Base-by-base conservation (phyloP, 1,140 invertebrate species). In the Zaprionus ghesquierei region DNA sequence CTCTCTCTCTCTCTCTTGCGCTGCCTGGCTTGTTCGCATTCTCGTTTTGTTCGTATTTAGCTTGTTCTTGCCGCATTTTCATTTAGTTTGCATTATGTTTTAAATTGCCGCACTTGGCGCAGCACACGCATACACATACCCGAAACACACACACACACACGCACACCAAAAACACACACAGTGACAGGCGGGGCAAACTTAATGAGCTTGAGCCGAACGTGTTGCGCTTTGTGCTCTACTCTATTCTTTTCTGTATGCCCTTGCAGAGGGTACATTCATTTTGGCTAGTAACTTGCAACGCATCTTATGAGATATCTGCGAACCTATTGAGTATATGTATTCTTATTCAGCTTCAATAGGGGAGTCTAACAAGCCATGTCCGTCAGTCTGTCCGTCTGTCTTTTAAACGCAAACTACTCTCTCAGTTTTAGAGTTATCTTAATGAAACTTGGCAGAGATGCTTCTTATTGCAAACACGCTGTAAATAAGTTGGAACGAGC, bases 71-170 rank as follows among this genome's bases (percentile, higher is more conserved):
- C 66, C 72, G 86, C 73, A 90, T 77, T 90, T 87, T 86, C 86
- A 90, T 90, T 90, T 90, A 86, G 86, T 79, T 86, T 90, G 81
- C 86, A 90, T 90, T 90, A 86, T 90, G 81, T 79, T 89, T 81
- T 75, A 79, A 90, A 84, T 81, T 79, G 81, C 79, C 75, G 69
- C 77, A 77, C 80, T 89, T 89, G 75, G 62, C 22, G 76, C 60
- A 78, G 75, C 29, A 44, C 65, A 50, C 59, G 50, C 53, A 54
- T 38, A 41, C 58, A 71, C 49, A 75, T 46, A 64, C 56, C 0
- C 25, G 6, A 6, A 4, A 56, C 46, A 41, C 53, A 55, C 33
- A 10, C 18, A 41, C 20, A 62, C 12, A 29, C 15, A 44, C 9
- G 23, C n/a, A 27, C 1, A 18, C 20, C 8, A 23, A 5, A 10